phyloP scores from a whole-genome alignment of 2,113 vertebrate genomes.

The Agelaius phoeniceus region DNA sequence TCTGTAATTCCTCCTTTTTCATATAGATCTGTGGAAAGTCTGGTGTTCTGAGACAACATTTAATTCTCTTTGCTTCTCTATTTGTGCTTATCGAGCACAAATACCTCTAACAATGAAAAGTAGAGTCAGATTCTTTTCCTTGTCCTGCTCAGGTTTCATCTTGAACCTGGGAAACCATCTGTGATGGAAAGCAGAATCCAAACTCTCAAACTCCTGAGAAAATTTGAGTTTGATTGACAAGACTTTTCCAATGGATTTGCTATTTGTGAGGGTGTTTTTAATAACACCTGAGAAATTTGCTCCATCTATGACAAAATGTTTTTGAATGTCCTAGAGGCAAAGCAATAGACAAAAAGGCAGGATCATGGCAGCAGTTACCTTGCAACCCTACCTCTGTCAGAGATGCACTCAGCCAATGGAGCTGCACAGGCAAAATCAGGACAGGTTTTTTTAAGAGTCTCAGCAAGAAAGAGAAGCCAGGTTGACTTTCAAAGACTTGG shows the following conservation, averaged over 20 bases:
- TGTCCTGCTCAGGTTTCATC: neutral
- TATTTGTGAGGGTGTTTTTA: fast-evolving
- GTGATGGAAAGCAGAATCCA: neutral
- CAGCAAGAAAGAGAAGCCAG: neutral
- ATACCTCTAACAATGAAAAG: neutral
- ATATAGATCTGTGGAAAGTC: neutral
- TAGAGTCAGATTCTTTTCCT: neutral
- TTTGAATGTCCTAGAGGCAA: neutral
- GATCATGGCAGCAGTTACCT: neutral
- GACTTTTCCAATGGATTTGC: neutral
- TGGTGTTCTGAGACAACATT: neutral
- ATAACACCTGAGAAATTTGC: neutral
- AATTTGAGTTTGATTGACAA: neutral
- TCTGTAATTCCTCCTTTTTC: neutral
- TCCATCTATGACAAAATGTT: neutral
- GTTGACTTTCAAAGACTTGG: neutral
- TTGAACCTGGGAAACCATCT: neutral
- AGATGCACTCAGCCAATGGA: neutral
- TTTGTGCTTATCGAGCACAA: neutral
- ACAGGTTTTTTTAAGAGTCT: neutral
- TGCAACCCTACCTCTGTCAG: neutral
- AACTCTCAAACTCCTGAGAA: neutral
- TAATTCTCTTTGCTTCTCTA: neutral
- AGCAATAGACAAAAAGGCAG: neutral
- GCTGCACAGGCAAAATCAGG: neutral